A percentile compares a stretch with the other conserved stretches of the same genome.
Evolutionary conservation across 2,888 invertebrate genomes (phyloP).

Genomic region (Agrochola macilenta): DNA sequence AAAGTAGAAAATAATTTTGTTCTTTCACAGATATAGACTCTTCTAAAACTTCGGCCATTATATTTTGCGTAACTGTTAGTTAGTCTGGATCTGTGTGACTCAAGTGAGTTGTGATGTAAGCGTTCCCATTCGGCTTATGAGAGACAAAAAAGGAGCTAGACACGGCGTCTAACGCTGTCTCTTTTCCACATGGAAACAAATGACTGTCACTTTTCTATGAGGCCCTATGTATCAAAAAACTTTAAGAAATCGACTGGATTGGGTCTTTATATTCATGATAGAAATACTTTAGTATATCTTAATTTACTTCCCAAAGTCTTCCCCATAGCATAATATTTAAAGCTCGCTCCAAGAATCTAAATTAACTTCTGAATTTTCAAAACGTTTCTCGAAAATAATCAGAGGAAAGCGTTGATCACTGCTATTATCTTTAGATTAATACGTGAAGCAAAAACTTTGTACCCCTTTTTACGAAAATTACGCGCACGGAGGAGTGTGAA

Average conservation of each 20-base stretch:
- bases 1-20: conserved; percentile 26
- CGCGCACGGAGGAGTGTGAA: no score
- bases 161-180: background rate
- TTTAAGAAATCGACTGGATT: background rate
- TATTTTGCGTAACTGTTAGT: conserved; percentile 40
- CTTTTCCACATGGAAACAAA: conserved; percentile 14
- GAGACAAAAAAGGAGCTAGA: background rate
- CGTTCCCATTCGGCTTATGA: conserved; percentile 1
- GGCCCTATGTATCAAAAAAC: background rate
- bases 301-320: conserved; percentile 19
- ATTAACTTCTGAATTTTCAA: conserved; percentile 38
- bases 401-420: conserved; percentile 2
- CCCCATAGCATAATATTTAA: conserved; percentile 19
- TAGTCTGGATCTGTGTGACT: conserved; percentile 17
- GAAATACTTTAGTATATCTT: conserved; percentile 15
- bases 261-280: conserved; percentile 15
- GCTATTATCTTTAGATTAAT: conserved; percentile 11
- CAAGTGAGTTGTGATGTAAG: conserved; percentile 23
- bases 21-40: conserved; percentile 15
- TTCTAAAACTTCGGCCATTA: conserved; percentile 30
- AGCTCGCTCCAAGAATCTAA: conserved; percentile 32
- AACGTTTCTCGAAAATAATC: conserved; percentile 17
- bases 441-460: no score
- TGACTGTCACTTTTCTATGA: background rate
- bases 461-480: no score